A percentile compares a stretch with the other conserved stretches of the same genome.
Evolutionary conservation across 1,140 invertebrate genomes (phyloP).

Genomic region (Mercenaria mercenaria): DNA sequence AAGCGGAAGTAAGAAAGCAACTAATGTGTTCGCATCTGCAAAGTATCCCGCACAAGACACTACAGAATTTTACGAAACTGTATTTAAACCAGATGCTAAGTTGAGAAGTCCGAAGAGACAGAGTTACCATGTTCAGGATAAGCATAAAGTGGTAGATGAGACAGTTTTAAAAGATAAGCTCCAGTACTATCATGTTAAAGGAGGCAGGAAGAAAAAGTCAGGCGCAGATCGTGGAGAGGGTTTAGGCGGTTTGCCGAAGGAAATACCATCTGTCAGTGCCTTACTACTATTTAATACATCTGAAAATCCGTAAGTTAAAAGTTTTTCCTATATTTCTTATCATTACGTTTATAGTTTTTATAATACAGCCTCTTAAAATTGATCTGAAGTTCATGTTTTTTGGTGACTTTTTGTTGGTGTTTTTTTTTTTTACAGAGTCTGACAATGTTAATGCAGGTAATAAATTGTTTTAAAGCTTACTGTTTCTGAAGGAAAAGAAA

Average conservation of each 20-base stretch:
- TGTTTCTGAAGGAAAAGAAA: no score
- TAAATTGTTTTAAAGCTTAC: no score
- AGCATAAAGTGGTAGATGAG: constrained; percentile 87
- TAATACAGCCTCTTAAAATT: no score
- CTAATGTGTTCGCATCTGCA: constrained; percentile 94
- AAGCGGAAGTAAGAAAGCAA: constrained; percentile 92
- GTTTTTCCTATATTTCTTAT: no score
- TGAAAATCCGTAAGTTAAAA: constrained; percentile 90
- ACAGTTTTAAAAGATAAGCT: constrained; percentile 90
- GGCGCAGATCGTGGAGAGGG: constrained; percentile 88
- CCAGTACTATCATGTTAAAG: constrained; percentile 94
- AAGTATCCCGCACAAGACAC: constrained; percentile 92
- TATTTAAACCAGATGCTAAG: constrained; percentile 81
- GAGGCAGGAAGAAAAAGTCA: constrained; percentile 87
- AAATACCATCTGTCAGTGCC: constrained; percentile 91
- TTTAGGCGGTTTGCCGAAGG: constrained; percentile 89
- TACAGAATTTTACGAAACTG: constrained; percentile 87
- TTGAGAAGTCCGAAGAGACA: constrained; percentile 73
- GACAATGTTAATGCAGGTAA: no score
- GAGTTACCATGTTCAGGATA: constrained; percentile 80
- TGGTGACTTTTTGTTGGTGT: no score
- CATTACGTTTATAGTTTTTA: no score
- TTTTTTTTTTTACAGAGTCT: no score
- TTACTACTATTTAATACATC: constrained; percentile 93
- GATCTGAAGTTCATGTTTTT: no score